phyloP scores from a whole-genome alignment of 2,797 vertebrate genomes.

The Intellagama lesueurii region DNA sequence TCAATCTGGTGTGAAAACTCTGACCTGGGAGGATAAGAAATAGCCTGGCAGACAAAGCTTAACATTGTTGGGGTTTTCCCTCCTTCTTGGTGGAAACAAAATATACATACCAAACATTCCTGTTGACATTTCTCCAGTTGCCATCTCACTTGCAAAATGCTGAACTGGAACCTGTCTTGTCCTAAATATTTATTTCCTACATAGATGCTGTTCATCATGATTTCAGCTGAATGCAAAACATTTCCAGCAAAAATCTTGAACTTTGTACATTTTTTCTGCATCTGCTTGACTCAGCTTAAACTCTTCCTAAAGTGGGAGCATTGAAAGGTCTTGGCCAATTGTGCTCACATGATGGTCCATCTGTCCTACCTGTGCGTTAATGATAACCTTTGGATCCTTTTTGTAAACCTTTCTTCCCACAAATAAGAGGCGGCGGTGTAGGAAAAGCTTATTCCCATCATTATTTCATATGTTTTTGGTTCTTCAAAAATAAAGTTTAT shows the following conservation, averaged over 20 bases:
- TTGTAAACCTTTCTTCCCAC: slow-evolving; percentile 47
- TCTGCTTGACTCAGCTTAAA: neutral
- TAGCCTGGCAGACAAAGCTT: neutral
- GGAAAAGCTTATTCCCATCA: slow-evolving; percentile 50
- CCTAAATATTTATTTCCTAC: slow-evolving; percentile 24
- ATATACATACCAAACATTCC: slow-evolving; percentile 8
- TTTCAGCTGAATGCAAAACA: slow-evolving; percentile 7
- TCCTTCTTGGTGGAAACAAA: neutral
- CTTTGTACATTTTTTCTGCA: slow-evolving; percentile 9
- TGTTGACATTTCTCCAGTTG: neutral
- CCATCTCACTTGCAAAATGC: slow-evolving; percentile 21
- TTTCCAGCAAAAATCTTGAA: neutral
- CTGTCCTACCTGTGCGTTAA: slow-evolving; percentile 59
- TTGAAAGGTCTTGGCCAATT: neutral
- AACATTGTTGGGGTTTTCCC: neutral
- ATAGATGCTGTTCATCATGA: neutral
- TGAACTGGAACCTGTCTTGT: slow-evolving; percentile 25
- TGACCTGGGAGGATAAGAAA: neutral
- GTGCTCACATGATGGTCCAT: slow-evolving; percentile 25
- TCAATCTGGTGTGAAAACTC: neutral
- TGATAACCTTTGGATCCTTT: slow-evolving; percentile 49
- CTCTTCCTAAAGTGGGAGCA: neutral
- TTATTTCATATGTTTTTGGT: slow-evolving; percentile 63
- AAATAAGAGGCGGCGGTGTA: slow-evolving; percentile 30
- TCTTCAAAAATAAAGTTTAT: slow-evolving; percentile 68